Base-by-base conservation (phyloP, 2,888 invertebrate species). In the Tipula vernalis region DNA sequence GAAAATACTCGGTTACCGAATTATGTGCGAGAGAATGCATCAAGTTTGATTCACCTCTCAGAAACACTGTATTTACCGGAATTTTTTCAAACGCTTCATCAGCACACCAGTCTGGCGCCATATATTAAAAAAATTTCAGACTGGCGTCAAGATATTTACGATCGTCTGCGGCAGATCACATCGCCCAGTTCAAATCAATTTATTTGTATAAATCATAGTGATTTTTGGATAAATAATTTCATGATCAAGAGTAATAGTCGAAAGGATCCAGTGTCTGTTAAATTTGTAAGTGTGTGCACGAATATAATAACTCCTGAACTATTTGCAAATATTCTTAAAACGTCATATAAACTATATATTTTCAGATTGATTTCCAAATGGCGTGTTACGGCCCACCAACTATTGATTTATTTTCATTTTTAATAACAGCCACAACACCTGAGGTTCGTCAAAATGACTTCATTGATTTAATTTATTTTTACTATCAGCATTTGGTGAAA, bases 221-320 rank as follows among this genome's bases (percentile, higher is more conserved):
- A 84, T 84, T 36, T 41, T 41, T 84, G 84, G 84, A 84, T 84
- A 39, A 84, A 84, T 39, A 84, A 84, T 39, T 84, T 84, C 28
- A 2, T 84, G 28, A 71, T 71, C 28, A 71, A 71, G 28, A 28
- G 12, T 10, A 28, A 71, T 28, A 28, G 28, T 28, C 2, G 12
- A 18, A 71, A 28, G 0, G 28, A 71, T 71, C 71, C 71, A 10
- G 12, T 71, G 10, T 71, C 28, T 12, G 71, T 71, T 2, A 71
- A 71, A 71, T 28, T 71, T 12, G 71, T 71, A 71, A 57, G 51
- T 57, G 5, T 57, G 5, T 5, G 41, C 41, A 44, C 44, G 3
- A 10, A 44, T 44, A 44, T 44, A 41, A 41, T 3, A 8, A 0
- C 2, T 28, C 28, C 28, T 28, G 2, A 28, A 28, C 28, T 28